Evolutionary conservation across 2,113 vertebrate species (phyloP).

Genomic region (Cariama cristata): DNA sequence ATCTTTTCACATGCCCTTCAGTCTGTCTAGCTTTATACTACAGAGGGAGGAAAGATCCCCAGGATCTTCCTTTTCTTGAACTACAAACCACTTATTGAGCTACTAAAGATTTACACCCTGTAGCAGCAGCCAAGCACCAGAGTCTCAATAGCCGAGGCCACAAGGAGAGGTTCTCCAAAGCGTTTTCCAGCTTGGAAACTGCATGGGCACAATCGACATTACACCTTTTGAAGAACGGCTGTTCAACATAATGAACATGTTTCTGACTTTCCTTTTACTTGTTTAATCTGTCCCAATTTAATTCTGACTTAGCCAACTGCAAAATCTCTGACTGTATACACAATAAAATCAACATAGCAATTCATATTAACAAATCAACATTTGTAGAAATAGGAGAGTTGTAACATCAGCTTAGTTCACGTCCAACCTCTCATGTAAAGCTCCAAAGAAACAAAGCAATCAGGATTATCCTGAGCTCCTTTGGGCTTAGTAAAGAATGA

Average conservation of each 20-base stretch:
- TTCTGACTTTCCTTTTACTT: background rate
- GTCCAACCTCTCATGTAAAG: background rate
- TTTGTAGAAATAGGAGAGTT: background rate
- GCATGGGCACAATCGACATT: background rate
- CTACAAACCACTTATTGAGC: background rate
- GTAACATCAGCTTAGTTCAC: background rate
- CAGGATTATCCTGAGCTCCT: constrained; percentile 28
- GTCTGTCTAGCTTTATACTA: background rate
- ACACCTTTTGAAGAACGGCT: background rate
- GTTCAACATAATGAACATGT: background rate
- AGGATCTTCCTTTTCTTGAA: background rate
- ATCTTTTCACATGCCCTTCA: background rate
- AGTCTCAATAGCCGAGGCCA: background rate
- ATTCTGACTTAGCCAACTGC: background rate
- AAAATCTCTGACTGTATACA: background rate
- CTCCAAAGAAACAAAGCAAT: background rate
- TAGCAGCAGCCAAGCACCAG: background rate
- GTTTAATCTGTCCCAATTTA: background rate
- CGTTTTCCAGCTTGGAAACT: background rate
- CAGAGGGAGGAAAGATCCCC: background rate
- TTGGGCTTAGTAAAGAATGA: background rate
- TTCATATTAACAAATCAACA: background rate
- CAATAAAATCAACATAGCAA: background rate
- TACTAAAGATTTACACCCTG: background rate
- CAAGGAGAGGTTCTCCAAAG: background rate